Evolutionary conservation across 2,888 invertebrate genomes (phyloP), one percentile per base, ranked within the genome.

Genomic region (Spicauda simplicius): DNA sequence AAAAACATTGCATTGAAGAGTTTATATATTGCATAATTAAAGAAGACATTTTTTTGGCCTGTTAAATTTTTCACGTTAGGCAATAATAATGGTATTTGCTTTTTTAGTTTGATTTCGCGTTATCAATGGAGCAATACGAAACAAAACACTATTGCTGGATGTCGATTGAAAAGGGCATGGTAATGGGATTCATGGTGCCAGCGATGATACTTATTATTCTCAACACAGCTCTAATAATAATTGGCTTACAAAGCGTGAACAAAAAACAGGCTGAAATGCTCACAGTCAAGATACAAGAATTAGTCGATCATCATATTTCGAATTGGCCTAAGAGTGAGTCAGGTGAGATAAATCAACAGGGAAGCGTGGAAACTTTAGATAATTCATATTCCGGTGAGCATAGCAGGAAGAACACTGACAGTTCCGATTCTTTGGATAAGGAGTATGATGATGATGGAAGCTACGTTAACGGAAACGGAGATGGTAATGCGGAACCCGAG

Each of bases 161-260:
- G 94, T 96, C 96, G 0, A 95, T 96, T 55, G 96, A 96, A 82
- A 95, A 95, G 77, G 96, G 96, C 6, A 96, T 96, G 96, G 94
- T 96, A 14, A 91, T 96, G 80, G 96, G 96, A 54, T 96, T 96
- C 81, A 96, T 96, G 94, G 93, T 96, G 18, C 96, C 96, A 12
- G 95, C 96, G 0, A 96, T 95, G 80, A 85, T 95, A 20, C 86
- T 96, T 37, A 96, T 96, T 60, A 84, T 96, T 57, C 93, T 95
- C 70, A 95, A 95, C 72, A 95, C 95, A 0, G 87, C 93, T 2
- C 93, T 94, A 10, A 93, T 95, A n/a, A 91, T 95, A 71, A 87
- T 94, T 62, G 94, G 95, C 69, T 68, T 93, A 48, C 89, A 91
- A 79, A 88, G 88, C 54, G 91, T 93, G 0, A 90, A 91, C 61